phyloP scores from a whole-genome alignment of 2,888 invertebrate species.

The Cryptocephalus moraei region DNA sequence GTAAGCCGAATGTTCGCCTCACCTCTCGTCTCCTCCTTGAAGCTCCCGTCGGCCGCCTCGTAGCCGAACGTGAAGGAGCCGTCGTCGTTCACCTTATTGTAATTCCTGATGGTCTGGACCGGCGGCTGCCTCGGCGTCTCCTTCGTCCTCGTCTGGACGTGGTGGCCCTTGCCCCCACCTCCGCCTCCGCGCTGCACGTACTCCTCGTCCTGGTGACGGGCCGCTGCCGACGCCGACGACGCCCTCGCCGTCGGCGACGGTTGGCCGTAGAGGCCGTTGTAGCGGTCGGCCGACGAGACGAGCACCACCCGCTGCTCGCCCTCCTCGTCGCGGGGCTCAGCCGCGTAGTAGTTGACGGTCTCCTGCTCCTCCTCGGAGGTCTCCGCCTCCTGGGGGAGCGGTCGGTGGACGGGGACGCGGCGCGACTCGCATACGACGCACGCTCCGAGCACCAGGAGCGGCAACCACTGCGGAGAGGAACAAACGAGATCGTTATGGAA shows the following conservation, averaged over 20 bases:
- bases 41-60: slow-evolving; percentile 75
- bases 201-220: no score
- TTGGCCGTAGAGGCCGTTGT: slow-evolving; percentile 40
- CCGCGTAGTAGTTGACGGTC: slow-evolving; percentile 37
- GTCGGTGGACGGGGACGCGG: slow-evolving; percentile 42
- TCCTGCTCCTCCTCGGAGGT: slow-evolving; percentile 38
- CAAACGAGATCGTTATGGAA: no score
- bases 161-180: slow-evolving; percentile 13
- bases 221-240: background rate
- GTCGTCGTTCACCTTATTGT: slow-evolving; percentile 74
- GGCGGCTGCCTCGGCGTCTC: slow-evolving; percentile 58
- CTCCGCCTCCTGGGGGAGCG: slow-evolving; percentile 26
- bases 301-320: slow-evolving; percentile 33
- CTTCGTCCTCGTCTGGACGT: slow-evolving; percentile 40
- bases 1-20: no score
- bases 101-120: slow-evolving; percentile 73
- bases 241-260: slow-evolving; percentile 30
- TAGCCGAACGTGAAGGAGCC: slow-evolving; percentile 79
- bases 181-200: no score
- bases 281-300: slow-evolving; percentile 25
- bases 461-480: slow-evolving; percentile 21
- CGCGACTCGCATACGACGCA: slow-evolving; percentile 14
- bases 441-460: slow-evolving; percentile 24
- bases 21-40: slow-evolving; percentile 74
- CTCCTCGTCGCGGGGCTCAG: slow-evolving; percentile 34